phyloP scores from a whole-genome alignment of 2,113 vertebrate species.

The Illadopsis cleaveri region DNA sequence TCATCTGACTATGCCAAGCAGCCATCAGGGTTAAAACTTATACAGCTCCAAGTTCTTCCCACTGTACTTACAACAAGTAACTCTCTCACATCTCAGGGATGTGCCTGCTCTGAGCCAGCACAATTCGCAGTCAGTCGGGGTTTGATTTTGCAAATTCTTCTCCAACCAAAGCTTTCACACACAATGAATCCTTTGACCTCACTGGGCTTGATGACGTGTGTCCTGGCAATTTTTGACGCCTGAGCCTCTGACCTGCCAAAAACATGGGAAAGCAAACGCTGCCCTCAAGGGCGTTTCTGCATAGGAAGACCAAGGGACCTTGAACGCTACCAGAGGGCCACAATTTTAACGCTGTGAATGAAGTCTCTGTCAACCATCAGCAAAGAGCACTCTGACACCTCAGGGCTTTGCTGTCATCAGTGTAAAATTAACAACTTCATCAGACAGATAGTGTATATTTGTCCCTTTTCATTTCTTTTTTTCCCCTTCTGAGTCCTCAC shows the following conservation, averaged over 20 bases:
- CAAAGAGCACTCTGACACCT: background rate
- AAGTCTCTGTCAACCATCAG: background rate
- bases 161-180: background rate
- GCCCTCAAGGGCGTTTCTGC: background rate
- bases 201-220: background rate
- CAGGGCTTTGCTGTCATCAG: background rate
- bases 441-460: background rate
- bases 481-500: background rate
- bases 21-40: background rate
- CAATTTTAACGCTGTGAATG: background rate
- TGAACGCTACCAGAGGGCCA: background rate
- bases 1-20: background rate
- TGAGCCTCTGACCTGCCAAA: background rate
- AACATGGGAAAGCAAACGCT: background rate
- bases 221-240: background rate
- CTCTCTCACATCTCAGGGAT: background rate
- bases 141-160: background rate
- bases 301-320: background rate
- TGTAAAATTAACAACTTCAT: background rate
- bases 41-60: background rate
- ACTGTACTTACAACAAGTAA: background rate
- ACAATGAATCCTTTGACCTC: slow-evolving; percentile 50
- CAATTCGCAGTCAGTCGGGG: background rate
- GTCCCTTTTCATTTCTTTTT: background rate
- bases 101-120: background rate